Percentiles rank a stretch among this genome's conserved stretches.
phyloP scores from a whole-genome alignment of 2,797 vertebrate genomes.

The Pseudochirops corinnae region DNA sequence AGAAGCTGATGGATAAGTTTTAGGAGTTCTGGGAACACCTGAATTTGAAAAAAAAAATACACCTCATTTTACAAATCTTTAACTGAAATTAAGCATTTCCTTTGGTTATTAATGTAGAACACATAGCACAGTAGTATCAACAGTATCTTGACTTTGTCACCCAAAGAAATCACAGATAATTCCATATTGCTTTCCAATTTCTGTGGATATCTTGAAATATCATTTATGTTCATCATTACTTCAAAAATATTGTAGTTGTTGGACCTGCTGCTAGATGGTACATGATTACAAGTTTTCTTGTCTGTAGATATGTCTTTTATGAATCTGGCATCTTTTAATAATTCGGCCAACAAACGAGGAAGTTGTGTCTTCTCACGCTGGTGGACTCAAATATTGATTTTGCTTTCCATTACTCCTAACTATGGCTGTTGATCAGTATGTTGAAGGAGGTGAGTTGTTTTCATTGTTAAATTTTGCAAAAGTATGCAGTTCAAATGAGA shows the following conservation, averaged over 20 bases:
- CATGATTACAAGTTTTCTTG: background rate
- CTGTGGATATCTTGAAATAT: background rate
- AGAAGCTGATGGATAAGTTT: background rate
- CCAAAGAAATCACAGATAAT: background rate
- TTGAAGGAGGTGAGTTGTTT: background rate
- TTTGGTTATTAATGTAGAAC: background rate
- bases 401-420: background rate
- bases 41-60: background rate
- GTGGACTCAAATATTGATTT: background rate
- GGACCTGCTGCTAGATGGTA: background rate
- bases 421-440: background rate
- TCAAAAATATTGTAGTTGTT: background rate
- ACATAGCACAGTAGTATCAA: background rate
- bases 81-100: background rate
- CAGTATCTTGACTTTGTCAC: background rate
- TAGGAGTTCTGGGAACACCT: background rate
- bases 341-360: background rate
- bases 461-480: background rate
- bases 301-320: background rate
- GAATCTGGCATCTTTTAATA: background rate
- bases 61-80: background rate
- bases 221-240: background rate
- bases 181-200: background rate
- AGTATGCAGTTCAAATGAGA: background rate
- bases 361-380: background rate